These are phyloP conservation scores for Glyptemys insculpta DNA, from an alignment of 2,797 vertebrate species.

Conservation along the genomic window DNA sequence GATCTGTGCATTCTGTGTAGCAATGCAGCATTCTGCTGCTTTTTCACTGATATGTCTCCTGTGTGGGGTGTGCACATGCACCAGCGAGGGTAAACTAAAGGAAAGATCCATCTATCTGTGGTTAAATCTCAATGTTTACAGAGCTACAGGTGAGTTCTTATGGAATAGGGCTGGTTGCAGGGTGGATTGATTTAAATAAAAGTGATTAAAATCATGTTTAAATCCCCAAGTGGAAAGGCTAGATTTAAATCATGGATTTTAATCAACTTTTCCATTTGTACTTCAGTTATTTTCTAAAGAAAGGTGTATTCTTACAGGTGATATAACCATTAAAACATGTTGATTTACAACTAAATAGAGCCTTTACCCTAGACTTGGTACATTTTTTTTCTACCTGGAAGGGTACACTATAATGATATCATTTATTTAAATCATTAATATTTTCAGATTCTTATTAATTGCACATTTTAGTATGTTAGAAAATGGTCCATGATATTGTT, in stretches of 20 bases:
- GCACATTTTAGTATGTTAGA: not conserved
- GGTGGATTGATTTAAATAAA: not conserved
- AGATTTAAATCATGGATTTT: not conserved
- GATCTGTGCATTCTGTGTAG: not conserved
- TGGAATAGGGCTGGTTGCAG: not conserved
- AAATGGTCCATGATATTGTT: not conserved
- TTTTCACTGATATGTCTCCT: accelerated
- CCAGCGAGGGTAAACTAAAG: not conserved
- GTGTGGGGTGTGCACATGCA: not conserved
- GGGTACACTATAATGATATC: not conserved
- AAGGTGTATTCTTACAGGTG: not conserved
- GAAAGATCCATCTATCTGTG: not conserved
- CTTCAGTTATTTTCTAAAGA: not conserved
- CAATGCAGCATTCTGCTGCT: not conserved
- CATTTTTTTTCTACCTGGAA: not conserved
- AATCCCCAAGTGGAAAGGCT: not conserved
- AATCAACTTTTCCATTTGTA: not conserved
- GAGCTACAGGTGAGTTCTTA: not conserved
- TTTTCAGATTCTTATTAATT: not conserved
- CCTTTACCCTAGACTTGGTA: not conserved
- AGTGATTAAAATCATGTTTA: not conserved
- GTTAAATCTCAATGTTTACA: not conserved
- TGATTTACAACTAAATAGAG: not conserved
- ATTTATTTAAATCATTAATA: not conserved
- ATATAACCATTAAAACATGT: not conserved